These are phyloP conservation scores for Podocnemis expansa DNA, from an alignment of 2,113 vertebrate species.

Conservation along the genomic window DNA sequence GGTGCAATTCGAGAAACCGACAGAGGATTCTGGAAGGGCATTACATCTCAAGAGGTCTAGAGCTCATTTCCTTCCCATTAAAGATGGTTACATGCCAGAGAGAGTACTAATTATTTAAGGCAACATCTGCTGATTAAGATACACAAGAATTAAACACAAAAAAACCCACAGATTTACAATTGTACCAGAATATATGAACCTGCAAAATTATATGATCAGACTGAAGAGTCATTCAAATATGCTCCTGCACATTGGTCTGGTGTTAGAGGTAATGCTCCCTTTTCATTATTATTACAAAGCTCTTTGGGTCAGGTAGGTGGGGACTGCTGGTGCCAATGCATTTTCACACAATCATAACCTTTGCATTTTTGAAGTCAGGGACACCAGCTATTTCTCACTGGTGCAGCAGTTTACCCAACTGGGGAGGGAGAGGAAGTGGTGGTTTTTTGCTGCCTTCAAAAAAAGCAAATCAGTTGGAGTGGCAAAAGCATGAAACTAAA, in stretches of 20 bases:
- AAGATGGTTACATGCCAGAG: not conserved
- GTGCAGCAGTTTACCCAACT: not conserved
- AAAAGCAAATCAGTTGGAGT: not conserved
- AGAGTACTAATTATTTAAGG: not conserved
- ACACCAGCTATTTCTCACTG: not conserved
- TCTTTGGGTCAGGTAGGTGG: not conserved
- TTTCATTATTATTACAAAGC: too few relatives aligned
- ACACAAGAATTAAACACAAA: not conserved
- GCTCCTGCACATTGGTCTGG: accelerated
- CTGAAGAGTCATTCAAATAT: accelerated
- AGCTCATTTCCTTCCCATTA: not conserved
- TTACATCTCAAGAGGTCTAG: not conserved
- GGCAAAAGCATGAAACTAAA: not conserved
- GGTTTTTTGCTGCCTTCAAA: too few relatives aligned
- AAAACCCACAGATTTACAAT: not conserved
- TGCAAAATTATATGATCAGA: too few relatives aligned
- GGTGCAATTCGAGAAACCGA: not conserved
- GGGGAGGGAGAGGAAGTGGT: too few relatives aligned
- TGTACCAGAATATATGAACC: not conserved
- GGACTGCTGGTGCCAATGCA: not conserved
- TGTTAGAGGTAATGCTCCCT: not conserved
- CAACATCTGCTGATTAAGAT: not conserved
- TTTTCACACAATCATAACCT: not conserved
- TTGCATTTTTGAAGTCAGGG: not conserved
- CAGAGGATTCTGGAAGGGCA: conserved; percentile 11